Evolutionary conservation across 1,140 invertebrate species (phyloP), one percentile per base, ranked within the genome.

Genomic region (Cyrtorhinus lividipennis): DNA sequence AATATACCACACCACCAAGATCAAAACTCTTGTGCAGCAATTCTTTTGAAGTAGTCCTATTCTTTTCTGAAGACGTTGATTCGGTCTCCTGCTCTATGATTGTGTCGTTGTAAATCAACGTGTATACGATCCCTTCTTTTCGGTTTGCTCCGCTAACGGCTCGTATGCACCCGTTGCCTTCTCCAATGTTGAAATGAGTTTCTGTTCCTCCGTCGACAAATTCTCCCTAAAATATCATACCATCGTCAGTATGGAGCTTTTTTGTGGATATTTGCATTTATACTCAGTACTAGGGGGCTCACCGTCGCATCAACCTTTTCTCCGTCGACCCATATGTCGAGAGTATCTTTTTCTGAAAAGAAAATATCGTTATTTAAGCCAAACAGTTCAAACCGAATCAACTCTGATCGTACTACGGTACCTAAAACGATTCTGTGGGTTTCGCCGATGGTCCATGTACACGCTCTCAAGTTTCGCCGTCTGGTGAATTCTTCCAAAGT

Each of bases 201-300:
- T 87, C 84, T n/a, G 86, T 90, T 45, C 88, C 89, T 62, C 84
- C 81, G 61, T 89, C 83, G 8, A 84, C 83, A 73, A 92, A 92
- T 70, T 84, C 84, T 48, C 81, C 85, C 83, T 88, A 62, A 59
- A 74, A 73, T 56, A 2, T n/a, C n/a, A n/a, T n/a, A 60, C n/a
- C n/a, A n/a, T n/a, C n/a, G n/a, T n/a, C n/a, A n/a, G n/a, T n/a
- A n/a, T n/a, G n/a, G n/a, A n/a, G n/a, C n/a, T n/a, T n/a, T n/a
- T n/a, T n/a, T n/a, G n/a, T n/a, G n/a, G n/a, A n/a, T n/a, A n/a
- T n/a, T n/a, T n/a, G n/a, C n/a, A n/a, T n/a, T n/a, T n/a, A n/a
- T n/a, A n/a, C n/a, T n/a, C n/a, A n/a, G n/a, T n/a, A n/a, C n/a
- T n/a, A n/a, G n/a, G n/a, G n/a, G n/a, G 66, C 69, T 73, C 68